These are phyloP conservation scores for Dexiosoma caninum DNA, from an alignment of 2,888 invertebrate genomes.

Conservation along the genomic window DNA sequence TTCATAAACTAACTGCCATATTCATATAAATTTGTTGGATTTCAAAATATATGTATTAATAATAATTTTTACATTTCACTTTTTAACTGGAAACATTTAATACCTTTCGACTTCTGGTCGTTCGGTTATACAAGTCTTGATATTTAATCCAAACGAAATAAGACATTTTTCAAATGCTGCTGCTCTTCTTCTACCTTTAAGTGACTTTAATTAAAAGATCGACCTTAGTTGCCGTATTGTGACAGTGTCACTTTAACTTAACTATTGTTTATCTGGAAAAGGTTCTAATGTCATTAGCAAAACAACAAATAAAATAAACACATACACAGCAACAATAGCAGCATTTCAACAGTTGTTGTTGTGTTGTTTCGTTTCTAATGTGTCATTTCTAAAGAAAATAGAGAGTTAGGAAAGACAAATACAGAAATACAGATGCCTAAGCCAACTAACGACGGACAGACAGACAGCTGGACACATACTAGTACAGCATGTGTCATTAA, in stretches of 20 bases:
- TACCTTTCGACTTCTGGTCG: conserved; percentile 1
- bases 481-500: conserved; percentile 63
- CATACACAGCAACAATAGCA: conserved; percentile 18
- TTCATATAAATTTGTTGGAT: no score
- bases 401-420: conserved; percentile 10
- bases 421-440: background rate
- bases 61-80: no score
- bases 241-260: conserved; percentile 45
- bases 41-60: no score
- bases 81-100: background rate
- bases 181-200: conserved; percentile 4
- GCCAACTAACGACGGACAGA: background rate
- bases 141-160: conserved; percentile 40
- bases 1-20: no score
- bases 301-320: conserved; percentile 7
- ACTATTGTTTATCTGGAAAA: conserved; percentile 48
- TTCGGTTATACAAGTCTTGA: background rate
- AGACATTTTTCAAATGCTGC: conserved; percentile 29
- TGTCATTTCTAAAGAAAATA: background rate
- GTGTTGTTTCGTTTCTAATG: background rate
- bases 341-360: background rate
- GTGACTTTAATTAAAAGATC: conserved; percentile 58
- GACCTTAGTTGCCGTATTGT: conserved; percentile 35
- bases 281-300: conserved; percentile 54
- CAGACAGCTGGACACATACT: background rate